These are phyloP conservation scores for Diaperis boleti DNA, from an alignment of 2,888 invertebrate genomes.

Conservation along the genomic window DNA sequence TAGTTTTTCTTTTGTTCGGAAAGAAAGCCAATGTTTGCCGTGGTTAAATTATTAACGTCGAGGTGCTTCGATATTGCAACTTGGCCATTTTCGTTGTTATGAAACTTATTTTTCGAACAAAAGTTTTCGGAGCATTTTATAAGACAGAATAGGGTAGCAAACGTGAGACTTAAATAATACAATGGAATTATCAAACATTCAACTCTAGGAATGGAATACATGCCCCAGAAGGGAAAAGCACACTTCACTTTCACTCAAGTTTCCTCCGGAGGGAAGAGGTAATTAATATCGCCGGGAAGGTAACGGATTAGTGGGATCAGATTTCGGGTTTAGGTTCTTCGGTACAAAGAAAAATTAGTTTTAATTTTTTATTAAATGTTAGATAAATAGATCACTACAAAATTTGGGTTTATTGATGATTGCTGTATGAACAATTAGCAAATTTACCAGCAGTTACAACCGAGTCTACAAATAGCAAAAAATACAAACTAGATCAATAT, in stretches of 20 bases:
- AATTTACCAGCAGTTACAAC: too few species aligned
- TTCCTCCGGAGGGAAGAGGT: constrained; percentile 28
- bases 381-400: too few species aligned
- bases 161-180: constrained; percentile 46
- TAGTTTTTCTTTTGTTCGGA: constrained; percentile 13
- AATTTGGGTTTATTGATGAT: too few species aligned
- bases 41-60: constrained; percentile 25
- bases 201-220: constrained; percentile 48
- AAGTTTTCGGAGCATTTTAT: constrained; percentile 36
- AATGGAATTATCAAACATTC: constrained; percentile 47
- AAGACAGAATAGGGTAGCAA: constrained; percentile 39
- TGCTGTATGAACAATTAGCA: too few species aligned
- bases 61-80: constrained; percentile 34
- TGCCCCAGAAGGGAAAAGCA: constrained; percentile 44
- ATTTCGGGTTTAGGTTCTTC: neutral
- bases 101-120: constrained; percentile 36
- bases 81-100: constrained; percentile 32
- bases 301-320: neutral
- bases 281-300: constrained; percentile 33
- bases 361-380: too few species aligned
- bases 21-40: constrained; percentile 12
- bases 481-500: too few species aligned
- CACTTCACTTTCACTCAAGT: constrained; percentile 45
- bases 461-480: too few species aligned
- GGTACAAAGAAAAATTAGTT: too few species aligned